These are phyloP conservation scores for Uropetala carovei DNA, from an alignment of 2,888 invertebrate species.

Conservation along the genomic window DNA sequence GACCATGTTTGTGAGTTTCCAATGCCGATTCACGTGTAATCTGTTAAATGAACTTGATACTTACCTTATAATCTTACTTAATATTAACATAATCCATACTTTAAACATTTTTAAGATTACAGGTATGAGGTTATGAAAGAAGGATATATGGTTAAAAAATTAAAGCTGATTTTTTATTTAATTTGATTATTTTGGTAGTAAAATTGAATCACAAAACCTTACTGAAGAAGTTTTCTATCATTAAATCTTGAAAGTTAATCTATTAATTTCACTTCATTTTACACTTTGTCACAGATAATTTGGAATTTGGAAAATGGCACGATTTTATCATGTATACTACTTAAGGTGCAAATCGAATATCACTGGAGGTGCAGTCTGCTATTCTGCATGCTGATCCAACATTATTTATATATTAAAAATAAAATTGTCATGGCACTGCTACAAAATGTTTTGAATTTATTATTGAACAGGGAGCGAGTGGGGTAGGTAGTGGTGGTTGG, in stretches of 20 bases:
- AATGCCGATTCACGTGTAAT: not conserved
- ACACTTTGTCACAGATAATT: not conserved
- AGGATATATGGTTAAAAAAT: not conserved
- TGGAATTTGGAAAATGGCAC: not conserved
- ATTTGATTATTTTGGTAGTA: not conserved
- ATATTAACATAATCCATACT: not conserved
- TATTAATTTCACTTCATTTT: not conserved
- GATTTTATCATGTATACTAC: constrained; percentile 26
- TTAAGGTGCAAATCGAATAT: constrained; percentile 29
- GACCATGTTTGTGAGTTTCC: not conserved
- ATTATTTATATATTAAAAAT: not conserved
- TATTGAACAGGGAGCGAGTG: not conserved
- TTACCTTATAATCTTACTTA: not conserved
- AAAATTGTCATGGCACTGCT: not conserved
- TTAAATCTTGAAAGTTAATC: not conserved
- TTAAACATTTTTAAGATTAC: not conserved
- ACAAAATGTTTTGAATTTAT: not conserved
- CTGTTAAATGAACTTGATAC: not conserved
- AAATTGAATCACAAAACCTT: not conserved
- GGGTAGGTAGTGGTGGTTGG: constrained; percentile 25
- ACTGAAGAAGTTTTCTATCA: not conserved
- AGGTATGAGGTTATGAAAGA: not conserved
- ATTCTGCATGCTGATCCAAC: constrained; percentile 36
- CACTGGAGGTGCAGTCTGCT: constrained; percentile 50
- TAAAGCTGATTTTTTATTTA: not conserved